Percentiles rank a stretch among this genome's conserved stretches.
phyloP scores from a whole-genome alignment of 2,888 invertebrate species.

The Drosophila testacea region DNA sequence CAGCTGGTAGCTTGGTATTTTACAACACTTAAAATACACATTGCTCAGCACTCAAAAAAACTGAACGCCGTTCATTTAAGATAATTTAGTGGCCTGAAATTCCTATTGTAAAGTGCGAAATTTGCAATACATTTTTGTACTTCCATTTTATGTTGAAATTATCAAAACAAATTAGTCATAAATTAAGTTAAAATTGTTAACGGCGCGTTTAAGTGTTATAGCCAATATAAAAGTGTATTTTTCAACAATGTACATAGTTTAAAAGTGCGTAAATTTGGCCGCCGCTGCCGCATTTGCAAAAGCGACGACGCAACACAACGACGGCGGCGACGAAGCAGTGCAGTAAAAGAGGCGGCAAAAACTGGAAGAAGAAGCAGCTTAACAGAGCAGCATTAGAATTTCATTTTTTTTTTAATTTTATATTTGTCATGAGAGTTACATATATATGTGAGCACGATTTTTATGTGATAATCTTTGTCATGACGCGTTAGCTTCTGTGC shows the following conservation, averaged over 20 bases:
- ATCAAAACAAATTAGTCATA: slow-evolving; percentile 66
- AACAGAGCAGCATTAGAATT: slow-evolving; percentile 65
- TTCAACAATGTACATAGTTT: slow-evolving; percentile 63
- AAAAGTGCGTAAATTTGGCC: slow-evolving; percentile 69
- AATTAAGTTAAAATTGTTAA: slow-evolving; percentile 50
- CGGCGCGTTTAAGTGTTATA: slow-evolving; percentile 49
- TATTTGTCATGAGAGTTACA: slow-evolving; percentile 54
- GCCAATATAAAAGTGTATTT: slow-evolving; percentile 41
- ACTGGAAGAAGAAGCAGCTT: slow-evolving; percentile 75
- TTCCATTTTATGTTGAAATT: slow-evolving; percentile 77
- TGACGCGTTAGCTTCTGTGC: slow-evolving; percentile 50
- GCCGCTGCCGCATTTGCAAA: slow-evolving; percentile 61
- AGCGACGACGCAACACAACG: slow-evolving; percentile 64
- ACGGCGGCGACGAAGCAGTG: slow-evolving; percentile 74
- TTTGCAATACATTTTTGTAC: slow-evolving; percentile 76
- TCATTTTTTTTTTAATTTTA: slow-evolving; percentile 41
- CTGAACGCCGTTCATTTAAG: slow-evolving; percentile 54
- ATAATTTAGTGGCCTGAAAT: slow-evolving; percentile 55
- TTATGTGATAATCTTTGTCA: slow-evolving; percentile 49
- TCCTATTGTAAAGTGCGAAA: slow-evolving; percentile 73
- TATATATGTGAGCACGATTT: slow-evolving; percentile 35
- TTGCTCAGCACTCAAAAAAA: slow-evolving; percentile 43
- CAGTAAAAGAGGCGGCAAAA: slow-evolving; percentile 76
- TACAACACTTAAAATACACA: slow-evolving; percentile 30
- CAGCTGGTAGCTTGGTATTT: slow-evolving; percentile 48